Evolutionary conservation across 2,888 invertebrate genomes (phyloP).

Genomic region (Mythimna impura): DNA sequence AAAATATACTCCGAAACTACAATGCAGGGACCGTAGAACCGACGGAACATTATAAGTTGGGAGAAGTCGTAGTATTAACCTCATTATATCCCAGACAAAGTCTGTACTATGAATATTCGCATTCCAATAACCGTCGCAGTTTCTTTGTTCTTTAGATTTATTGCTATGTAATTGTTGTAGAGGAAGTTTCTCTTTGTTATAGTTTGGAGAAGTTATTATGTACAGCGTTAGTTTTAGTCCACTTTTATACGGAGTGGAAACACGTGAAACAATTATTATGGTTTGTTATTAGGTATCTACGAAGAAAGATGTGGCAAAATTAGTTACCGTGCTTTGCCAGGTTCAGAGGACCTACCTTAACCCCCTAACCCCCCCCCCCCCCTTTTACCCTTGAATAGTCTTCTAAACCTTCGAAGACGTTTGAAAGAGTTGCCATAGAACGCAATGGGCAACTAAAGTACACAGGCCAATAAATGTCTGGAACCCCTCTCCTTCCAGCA

Average conservation of each 20-base stretch:
- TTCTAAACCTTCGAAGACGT: no score
- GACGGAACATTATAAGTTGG: conserved; percentile 42
- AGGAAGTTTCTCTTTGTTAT: conserved; percentile 43
- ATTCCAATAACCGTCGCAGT: conserved; percentile 58
- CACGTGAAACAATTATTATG: neutral
- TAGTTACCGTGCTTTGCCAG: no score
- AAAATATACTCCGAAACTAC: conserved; percentile 55
- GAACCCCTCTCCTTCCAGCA: no score
- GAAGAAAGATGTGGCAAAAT: no score
- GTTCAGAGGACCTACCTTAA: no score
- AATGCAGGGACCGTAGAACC: conserved; percentile 26
- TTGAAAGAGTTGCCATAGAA: no score
- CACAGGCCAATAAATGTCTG: no score
- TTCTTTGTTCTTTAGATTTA: conserved; percentile 45
- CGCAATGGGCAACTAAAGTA: no score
- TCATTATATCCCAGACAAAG: conserved; percentile 65
- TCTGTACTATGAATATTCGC: conserved; percentile 66
- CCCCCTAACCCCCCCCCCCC: no score
- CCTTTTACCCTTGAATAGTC: no score
- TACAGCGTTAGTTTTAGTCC: neutral
- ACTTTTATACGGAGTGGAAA: neutral
- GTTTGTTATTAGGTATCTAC: neutral
- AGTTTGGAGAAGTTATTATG: conserved; percentile 31
- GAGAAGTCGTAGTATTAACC: conserved; percentile 63
- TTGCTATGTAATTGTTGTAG: conserved; percentile 46